A percentile compares a stretch with the other conserved stretches of the same genome.
phyloP scores from a whole-genome alignment of 2,888 invertebrate genomes.

The Formica aserva region DNA sequence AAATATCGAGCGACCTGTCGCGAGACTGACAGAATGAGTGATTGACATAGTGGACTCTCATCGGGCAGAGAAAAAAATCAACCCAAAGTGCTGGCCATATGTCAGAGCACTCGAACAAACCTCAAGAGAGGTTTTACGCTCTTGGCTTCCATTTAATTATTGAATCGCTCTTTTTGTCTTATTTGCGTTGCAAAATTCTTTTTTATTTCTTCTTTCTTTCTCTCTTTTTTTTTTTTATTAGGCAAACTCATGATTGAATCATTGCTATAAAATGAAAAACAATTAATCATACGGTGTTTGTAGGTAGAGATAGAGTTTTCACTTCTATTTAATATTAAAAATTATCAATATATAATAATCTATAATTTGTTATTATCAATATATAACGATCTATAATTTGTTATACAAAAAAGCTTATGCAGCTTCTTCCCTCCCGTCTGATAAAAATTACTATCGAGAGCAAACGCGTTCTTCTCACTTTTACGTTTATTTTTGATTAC shows the following conservation, averaged over 20 bases:
- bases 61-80: conserved; percentile 46
- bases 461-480: background rate
- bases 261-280: background rate
- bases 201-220: background rate
- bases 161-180: conserved; percentile 14
- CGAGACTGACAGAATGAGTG: conserved; percentile 41
- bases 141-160: conserved; percentile 52
- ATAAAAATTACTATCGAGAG: background rate
- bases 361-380: background rate
- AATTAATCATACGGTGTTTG: background rate
- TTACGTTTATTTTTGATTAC: background rate
- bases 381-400: background rate
- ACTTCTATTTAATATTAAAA: background rate
- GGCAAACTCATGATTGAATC: background rate
- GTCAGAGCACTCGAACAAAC: conserved; percentile 16
- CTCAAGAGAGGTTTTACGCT: conserved; percentile 35
- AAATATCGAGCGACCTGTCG: conserved; percentile 24
- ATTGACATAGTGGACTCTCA: conserved; percentile 42
- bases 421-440: background rate
- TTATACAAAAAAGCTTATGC: background rate
- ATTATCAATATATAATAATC: background rate
- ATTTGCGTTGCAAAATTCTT: background rate
- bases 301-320: background rate
- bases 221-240: background rate
- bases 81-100: conserved; percentile 35